phyloP scores from a whole-genome alignment of 2,888 invertebrate species.

The Anthoptus insignis region DNA sequence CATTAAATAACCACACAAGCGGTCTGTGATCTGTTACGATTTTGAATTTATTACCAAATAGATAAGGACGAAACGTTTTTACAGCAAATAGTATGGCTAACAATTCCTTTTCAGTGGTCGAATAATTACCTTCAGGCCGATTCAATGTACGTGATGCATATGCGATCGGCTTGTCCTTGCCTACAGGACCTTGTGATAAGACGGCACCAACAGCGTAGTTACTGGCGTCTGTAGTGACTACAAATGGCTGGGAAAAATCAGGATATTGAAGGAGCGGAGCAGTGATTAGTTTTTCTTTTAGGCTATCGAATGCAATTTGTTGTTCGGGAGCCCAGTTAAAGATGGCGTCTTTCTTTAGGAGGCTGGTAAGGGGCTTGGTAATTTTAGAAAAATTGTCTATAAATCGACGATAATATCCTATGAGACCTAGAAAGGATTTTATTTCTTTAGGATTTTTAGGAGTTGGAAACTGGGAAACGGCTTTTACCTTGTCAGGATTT shows the following conservation, averaged over 20 bases:
- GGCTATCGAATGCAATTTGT: constrained; percentile 46
- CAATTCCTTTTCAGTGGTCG: constrained; percentile 43
- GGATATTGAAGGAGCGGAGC: constrained; percentile 59
- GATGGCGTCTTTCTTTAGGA: constrained; percentile 47
- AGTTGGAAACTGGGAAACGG: constrained; percentile 35
- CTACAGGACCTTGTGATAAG: constrained; percentile 51
- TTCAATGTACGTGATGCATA: constrained; percentile 50
- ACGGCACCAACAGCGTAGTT: constrained; percentile 53
- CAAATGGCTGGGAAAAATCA: constrained; percentile 55
- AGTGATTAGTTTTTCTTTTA: constrained; percentile 44
- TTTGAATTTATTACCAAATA: constrained; percentile 37
- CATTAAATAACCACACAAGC: constrained; percentile 26
- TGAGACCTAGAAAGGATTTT: constrained; percentile 53
- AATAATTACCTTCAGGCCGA: constrained; percentile 49
- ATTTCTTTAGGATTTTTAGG: constrained; percentile 43
- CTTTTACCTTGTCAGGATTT: constrained; percentile 48
- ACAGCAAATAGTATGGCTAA: constrained; percentile 36
- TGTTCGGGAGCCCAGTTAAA: constrained; percentile 48
- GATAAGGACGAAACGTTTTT: constrained; percentile 43
- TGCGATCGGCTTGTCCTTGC: constrained; percentile 49
- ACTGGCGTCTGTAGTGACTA: constrained; percentile 54
- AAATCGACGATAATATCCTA: constrained; percentile 63
- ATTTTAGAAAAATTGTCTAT: constrained; percentile 57
- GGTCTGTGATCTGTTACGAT: constrained; percentile 39
- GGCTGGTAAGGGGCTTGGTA: constrained; percentile 49